These are phyloP conservation scores for Pelodytes ibericus DNA, from an alignment of 2,797 vertebrate genomes.

Conservation along the genomic window DNA sequence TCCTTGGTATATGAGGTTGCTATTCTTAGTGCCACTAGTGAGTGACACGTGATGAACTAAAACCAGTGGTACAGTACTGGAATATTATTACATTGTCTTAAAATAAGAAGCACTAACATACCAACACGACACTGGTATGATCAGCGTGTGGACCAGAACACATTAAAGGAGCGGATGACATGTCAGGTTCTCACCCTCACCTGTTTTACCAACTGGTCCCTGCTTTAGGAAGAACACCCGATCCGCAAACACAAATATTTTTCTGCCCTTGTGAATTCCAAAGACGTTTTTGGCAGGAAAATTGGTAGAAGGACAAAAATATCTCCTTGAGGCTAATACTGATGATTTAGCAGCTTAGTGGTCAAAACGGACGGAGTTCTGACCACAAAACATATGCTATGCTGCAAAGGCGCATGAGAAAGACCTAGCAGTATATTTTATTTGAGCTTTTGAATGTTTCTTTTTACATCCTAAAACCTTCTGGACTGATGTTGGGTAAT, in stretches of 20 bases:
- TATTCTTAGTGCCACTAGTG: neutral
- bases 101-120: conserved; percentile 11
- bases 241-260: conserved; percentile 25
- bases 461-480: too few relatives aligned
- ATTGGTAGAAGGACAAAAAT: neutral
- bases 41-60: neutral
- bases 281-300: neutral
- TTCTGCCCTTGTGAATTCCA: conserved; percentile 1
- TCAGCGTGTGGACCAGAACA: neutral
- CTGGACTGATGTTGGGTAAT: neutral
- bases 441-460: neutral
- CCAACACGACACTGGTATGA: neutral
- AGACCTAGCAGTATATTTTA: neutral
- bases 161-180: conserved; percentile 1
- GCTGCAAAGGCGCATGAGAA: neutral
- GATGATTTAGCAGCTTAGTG: conserved; percentile 3
- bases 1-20: neutral
- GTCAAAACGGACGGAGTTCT: neutral
- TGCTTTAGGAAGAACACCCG: neutral
- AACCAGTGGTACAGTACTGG: neutral
- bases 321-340: neutral
- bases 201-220: conserved; percentile 29
- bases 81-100: neutral
- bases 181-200: conserved; percentile 17
- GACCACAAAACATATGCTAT: conserved; percentile 1